A percentile compares a stretch with the other conserved stretches of the same genome.
These are phyloP conservation scores for Papilio demoleus DNA, from an alignment of 2,888 invertebrate genomes.

Conservation along the genomic window DNA sequence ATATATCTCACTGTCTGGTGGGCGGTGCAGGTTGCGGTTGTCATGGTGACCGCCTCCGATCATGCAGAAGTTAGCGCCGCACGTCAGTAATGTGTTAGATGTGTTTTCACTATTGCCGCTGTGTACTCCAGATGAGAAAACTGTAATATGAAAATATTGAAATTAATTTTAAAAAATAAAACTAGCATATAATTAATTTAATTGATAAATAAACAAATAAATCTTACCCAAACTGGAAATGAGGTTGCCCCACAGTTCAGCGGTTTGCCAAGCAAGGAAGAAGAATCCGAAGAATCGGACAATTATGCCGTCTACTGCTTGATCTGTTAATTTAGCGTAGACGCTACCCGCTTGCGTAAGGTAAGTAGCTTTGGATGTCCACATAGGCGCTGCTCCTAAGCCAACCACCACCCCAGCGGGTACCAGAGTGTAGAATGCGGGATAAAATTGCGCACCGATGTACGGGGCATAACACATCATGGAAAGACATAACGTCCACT, in stretches of 20 bases:
- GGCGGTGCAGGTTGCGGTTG: conserved; percentile 90
- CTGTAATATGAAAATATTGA: conserved; percentile 65
- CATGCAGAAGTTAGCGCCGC: conserved; percentile 93
- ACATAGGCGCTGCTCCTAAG: conserved; percentile 97
- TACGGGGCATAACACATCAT: conserved; percentile 97
- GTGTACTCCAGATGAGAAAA: conserved; percentile 91
- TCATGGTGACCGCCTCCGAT: conserved; percentile 85
- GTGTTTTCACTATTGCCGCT: conserved; percentile 77
- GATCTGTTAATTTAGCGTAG: conserved; percentile 92
- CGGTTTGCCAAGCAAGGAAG: conserved; percentile 98
- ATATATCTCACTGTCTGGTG: conserved; percentile 93
- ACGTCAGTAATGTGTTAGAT: conserved; percentile 82
- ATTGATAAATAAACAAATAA: too few relatives aligned
- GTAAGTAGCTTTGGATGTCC: conserved; percentile 99
- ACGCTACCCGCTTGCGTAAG: conserved; percentile 95
- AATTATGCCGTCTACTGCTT: conserved; percentile 95
- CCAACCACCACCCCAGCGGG: conserved; percentile 97
- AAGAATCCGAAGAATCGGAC: conserved; percentile 99
- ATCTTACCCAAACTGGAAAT: conserved; percentile 94
- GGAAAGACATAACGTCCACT: conserved; percentile 96
- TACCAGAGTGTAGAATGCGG: conserved; percentile 95
- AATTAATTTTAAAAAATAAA: conserved; percentile 17
- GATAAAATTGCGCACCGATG: conserved; percentile 97
- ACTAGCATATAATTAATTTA: too few relatives aligned
- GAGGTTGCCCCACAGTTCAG: conserved; percentile 98